Evolutionary conservation across 2,113 vertebrate species (phyloP), one percentile per base, ranked within the genome.

Genomic region (Protomyctophum bolini): DNA sequence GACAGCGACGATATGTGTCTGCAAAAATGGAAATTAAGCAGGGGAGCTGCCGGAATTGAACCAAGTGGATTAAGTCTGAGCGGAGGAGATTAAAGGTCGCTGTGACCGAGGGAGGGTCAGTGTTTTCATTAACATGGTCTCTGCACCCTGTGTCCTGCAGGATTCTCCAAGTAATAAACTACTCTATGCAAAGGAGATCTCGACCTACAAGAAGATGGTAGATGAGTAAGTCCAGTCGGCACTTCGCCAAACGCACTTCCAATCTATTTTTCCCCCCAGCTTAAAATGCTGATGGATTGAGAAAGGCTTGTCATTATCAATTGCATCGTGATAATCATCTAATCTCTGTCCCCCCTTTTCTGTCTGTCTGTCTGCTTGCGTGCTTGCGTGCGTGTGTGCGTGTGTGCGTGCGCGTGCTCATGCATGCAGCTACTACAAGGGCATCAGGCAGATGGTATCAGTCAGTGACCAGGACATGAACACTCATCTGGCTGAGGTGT

Each of bases 391-490:
- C 58, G 41, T 48, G 3, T 58, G 46, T 75, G 62, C 33, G 56
- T 60, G 41, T 66, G 7, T 67, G 55, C 75, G 51, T 60, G 72
- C 67, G 45, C 59, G 29, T 64, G 11, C 80, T 1, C 79, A 60
- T 83, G 75, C 76, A 63, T 72, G 1, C 81, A 99, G 98, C 88
- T 98, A 98, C 81, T 99, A 98, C 88, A 96, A 95, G 93, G 96
- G 96, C 79, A 95, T 99, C 92, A 93, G 96, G 70, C 94, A 97
- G 92, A 97, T 98, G 96, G 94, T 98, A 52, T 91, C 95, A 50
- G 96, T 99, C 83, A 99, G 98, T 49, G 97, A 99, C 92, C 98
- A 99, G 85, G 98, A 99, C 85, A 99, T 99, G 98, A 98, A 99
- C 91, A 98, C 98, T 12, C 96, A 99, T 86, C 88, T 99, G 91